These are phyloP conservation scores for Chironomus riparius DNA, from an alignment of 2,888 invertebrate genomes.

Conservation along the genomic window DNA sequence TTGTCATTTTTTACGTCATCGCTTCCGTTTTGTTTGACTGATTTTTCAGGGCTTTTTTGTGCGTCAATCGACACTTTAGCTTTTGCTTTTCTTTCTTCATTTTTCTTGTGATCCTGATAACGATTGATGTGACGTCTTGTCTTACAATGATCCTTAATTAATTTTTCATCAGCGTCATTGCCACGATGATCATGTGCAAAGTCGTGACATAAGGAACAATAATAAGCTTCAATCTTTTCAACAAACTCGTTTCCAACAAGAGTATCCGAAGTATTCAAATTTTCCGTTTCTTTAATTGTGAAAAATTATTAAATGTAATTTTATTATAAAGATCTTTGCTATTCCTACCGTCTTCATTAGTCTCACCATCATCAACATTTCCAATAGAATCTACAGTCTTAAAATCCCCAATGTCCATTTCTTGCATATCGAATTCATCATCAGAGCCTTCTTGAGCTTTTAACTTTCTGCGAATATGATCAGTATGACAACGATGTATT, in stretches of 20 bases:
- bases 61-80: slow-evolving; percentile 41
- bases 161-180: slow-evolving; percentile 47
- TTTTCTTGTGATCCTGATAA: slow-evolving; percentile 62
- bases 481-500: slow-evolving; percentile 70
- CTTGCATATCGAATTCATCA: slow-evolving; percentile 59
- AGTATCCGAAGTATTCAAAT: slow-evolving; percentile 43
- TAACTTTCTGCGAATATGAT: slow-evolving; percentile 63
- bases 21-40: slow-evolving; percentile 38
- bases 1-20: slow-evolving; percentile 13
- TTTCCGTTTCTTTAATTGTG: slow-evolving; percentile 42
- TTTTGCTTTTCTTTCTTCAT: slow-evolving; percentile 37
- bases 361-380: slow-evolving; percentile 61
- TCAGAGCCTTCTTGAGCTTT: slow-evolving; percentile 46
- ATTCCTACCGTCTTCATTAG: slow-evolving; percentile 28
- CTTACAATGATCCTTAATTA: slow-evolving; percentile 63
- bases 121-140: slow-evolving; percentile 65
- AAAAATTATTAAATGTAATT: neutral
- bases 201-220: slow-evolving; percentile 70
- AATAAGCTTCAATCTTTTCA: slow-evolving; percentile 67
- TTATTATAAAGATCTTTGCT: too few relatives aligned
- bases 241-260: slow-evolving; percentile 65
- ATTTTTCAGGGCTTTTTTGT: slow-evolving; percentile 41
- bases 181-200: slow-evolving; percentile 54
- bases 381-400: slow-evolving; percentile 84
- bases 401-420: slow-evolving; percentile 72